phyloP scores from a whole-genome alignment of 2,797 vertebrate genomes.

The Myotis vivesi region DNA sequence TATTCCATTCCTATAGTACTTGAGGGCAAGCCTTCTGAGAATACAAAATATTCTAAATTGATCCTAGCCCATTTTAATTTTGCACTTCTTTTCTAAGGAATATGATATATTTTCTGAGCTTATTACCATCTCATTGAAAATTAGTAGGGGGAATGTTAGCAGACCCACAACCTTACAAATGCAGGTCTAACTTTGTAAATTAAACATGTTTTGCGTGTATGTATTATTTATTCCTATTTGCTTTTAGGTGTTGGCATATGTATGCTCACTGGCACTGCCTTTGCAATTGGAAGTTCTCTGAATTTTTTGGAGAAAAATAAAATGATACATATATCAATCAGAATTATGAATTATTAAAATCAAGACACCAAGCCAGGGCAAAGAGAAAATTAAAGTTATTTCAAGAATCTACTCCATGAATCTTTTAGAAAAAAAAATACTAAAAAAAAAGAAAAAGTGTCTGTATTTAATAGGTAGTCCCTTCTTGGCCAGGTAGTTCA shows the following conservation, averaged over 20 bases:
- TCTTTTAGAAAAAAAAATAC: background rate
- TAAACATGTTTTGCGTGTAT: conserved; percentile 42
- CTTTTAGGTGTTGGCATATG: background rate
- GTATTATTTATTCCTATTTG: conserved; percentile 44
- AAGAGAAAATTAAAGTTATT: conserved; percentile 52
- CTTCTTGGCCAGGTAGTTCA: background rate
- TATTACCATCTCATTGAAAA: conserved; percentile 49
- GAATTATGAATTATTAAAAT: conserved; percentile 61
- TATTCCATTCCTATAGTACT: background rate
- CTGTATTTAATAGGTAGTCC: background rate
- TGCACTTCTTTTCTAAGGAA: background rate
- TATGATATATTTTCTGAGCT: conserved; percentile 1
- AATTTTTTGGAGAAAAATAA: background rate
- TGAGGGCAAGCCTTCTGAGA: conserved; percentile 9
- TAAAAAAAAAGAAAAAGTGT: background rate
- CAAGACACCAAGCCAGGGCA: background rate
- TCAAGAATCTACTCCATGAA: background rate
- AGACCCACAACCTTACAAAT: conserved; percentile 47
- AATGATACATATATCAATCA: background rate
- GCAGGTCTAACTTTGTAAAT: conserved; percentile 56
- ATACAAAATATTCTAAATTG: background rate
- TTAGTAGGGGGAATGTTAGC: background rate
- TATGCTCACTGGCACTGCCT: background rate
- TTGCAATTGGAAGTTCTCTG: background rate
- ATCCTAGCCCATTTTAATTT: background rate